A percentile compares a stretch with the other conserved stretches of the same genome.
Evolutionary conservation across 2,113 vertebrate species (phyloP).

Genomic region (Promerops cafer): DNA sequence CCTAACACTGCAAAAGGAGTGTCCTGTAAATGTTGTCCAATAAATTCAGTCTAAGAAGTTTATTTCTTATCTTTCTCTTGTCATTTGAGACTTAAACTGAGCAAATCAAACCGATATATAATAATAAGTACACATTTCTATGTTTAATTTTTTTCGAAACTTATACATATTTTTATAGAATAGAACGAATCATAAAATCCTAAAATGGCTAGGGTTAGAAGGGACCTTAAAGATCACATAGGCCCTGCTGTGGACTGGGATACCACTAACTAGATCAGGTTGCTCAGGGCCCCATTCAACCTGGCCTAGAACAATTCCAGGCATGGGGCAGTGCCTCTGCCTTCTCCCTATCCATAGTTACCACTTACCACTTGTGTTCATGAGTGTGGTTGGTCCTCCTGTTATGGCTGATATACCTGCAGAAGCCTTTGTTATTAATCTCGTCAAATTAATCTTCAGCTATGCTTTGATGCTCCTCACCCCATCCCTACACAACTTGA

Average conservation of each 20-base stretch:
- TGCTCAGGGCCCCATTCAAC: neutral
- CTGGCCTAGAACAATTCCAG: neutral
- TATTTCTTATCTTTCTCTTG: neutral
- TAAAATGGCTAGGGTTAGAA: neutral
- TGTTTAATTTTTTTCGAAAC: slow-evolving; percentile 8
- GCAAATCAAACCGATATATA: neutral
- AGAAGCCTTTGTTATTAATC: neutral
- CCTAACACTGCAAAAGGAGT: neutral
- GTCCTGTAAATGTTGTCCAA: neutral
- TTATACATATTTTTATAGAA: neutral
- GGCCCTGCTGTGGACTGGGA: neutral
- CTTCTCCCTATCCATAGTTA: neutral
- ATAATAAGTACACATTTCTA: neutral
- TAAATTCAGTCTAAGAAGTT: neutral
- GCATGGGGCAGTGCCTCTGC: neutral
- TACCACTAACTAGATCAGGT: neutral
- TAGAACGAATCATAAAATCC: neutral
- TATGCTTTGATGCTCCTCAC: neutral
- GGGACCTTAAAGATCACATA: neutral
- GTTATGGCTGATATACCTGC: neutral
- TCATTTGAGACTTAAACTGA: neutral
- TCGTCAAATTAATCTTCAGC: neutral
- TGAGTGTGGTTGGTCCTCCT: neutral
- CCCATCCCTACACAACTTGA: neutral
- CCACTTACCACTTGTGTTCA: neutral